Evolutionary conservation across 2,113 vertebrate genomes (phyloP).

Genomic region (Calyptommatus sinebrachiatus): DNA sequence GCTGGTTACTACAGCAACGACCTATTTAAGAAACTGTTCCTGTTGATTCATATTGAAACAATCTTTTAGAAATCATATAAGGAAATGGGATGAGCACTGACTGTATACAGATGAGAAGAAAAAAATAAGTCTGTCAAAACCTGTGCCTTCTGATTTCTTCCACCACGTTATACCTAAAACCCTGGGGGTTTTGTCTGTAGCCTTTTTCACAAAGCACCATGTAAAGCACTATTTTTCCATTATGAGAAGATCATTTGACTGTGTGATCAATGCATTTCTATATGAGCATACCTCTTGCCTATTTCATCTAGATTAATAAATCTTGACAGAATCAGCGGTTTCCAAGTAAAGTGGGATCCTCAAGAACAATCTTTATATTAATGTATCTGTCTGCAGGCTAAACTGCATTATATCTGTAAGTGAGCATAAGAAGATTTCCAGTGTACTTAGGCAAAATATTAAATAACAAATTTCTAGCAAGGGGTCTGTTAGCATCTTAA

Average conservation of each 20-base stretch:
- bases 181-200: not conserved
- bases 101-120: not conserved
- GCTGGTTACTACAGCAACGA: conserved; percentile 76
- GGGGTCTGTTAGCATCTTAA: not conserved
- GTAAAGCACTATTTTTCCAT: not conserved
- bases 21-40: conserved; percentile 81
- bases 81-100: conserved; percentile 51
- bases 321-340: not conserved
- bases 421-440: too few relatives aligned
- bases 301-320: not conserved
- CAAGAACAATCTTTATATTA: not conserved
- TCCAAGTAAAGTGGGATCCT: not conserved
- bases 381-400: not conserved
- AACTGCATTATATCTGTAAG: not conserved
- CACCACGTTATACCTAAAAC: not conserved
- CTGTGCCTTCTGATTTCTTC: accelerated
- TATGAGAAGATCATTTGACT: not conserved
- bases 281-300: not conserved
- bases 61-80: conserved; percentile 63
- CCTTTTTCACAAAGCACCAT: not conserved
- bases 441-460: too few relatives aligned
- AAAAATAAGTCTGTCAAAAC: not conserved
- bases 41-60: conserved; percentile 77
- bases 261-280: not conserved
- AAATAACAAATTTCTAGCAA: too few relatives aligned